phyloP scores from a whole-genome alignment of 1,140 invertebrate species.

The Steinernema khuongi region DNA sequence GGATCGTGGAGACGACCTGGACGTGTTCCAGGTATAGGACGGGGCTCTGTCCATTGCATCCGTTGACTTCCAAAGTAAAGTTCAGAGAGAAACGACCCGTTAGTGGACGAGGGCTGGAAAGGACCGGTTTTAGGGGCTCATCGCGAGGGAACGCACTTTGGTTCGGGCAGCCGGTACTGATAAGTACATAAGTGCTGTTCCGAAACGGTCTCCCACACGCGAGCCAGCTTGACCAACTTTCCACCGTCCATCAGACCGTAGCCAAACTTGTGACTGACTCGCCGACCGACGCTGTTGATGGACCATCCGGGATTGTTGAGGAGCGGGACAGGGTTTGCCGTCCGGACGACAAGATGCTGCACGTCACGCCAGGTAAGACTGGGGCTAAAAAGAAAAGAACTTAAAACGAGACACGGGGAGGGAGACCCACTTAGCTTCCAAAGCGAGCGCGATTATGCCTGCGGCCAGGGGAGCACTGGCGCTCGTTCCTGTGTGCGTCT shows the following conservation, averaged over 20 bases:
- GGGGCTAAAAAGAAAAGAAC: slow-evolving; percentile 66
- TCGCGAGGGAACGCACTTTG: slow-evolving; percentile 40
- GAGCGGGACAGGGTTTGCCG: slow-evolving; percentile 60
- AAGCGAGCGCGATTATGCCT: slow-evolving; percentile 63
- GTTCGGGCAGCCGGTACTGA: slow-evolving; percentile 46
- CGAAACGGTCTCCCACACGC: slow-evolving; percentile 84
- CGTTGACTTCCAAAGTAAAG: slow-evolving; percentile 53
- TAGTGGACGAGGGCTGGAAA: slow-evolving; percentile 51
- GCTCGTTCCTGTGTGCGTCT: slow-evolving; percentile 63
- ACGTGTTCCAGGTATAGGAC: slow-evolving; percentile 85
- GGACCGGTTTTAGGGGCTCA: not conserved
- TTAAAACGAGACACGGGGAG: not conserved
- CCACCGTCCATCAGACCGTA: slow-evolving; percentile 95
- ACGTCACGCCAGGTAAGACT: slow-evolving; percentile 63
- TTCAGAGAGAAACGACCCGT: slow-evolving; percentile 51
- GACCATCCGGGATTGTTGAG: slow-evolving; percentile 71
- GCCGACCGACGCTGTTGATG: slow-evolving; percentile 80
- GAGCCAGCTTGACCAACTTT: slow-evolving; percentile 80
- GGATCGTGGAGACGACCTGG: slow-evolving; percentile 82
- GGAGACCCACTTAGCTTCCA: slow-evolving; percentile 65
- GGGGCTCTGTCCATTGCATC: slow-evolving; percentile 50
- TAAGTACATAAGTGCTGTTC: slow-evolving; percentile 80
- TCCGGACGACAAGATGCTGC: slow-evolving; percentile 62
- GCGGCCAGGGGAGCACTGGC: slow-evolving; percentile 65
- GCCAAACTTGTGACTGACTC: slow-evolving; percentile 89